Conservation (phyloP, 1,140 invertebrate species). For the Drepana arcuata region DNA sequence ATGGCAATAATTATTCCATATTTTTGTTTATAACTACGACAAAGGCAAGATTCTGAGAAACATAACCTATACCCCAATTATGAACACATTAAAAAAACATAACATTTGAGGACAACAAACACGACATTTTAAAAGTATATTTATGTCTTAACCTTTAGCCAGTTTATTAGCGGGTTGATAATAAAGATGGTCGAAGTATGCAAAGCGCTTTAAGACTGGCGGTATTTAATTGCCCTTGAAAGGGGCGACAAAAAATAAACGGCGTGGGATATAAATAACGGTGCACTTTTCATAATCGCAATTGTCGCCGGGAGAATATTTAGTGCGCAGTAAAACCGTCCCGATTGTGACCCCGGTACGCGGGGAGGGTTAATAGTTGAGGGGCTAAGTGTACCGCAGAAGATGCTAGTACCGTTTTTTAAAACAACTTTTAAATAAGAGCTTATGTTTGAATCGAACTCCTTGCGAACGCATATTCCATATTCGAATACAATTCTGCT, state of each 20-base stretch:
- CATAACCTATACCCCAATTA: no score
- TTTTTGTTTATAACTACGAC: no score
- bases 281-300: constrained; percentile 72
- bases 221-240: constrained; percentile 71
- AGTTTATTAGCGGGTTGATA: constrained; percentile 45
- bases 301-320: constrained; percentile 71
- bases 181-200: constrained; percentile 56
- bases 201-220: constrained; percentile 62
- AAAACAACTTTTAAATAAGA: no score
- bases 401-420: no score
- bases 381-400: constrained; percentile 11
- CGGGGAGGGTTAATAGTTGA: constrained; percentile 44
- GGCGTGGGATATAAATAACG: constrained; percentile 60
- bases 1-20: no score
- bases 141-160: constrained; percentile 44
- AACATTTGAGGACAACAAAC: constrained; percentile 3
- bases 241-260: constrained; percentile 68
- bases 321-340: constrained; percentile 66
- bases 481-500: no score
- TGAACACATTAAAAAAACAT: constrained; percentile 1
- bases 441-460: no score
- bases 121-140: constrained; percentile 21
- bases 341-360: constrained; percentile 35
- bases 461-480: no score
- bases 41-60: no score